Base-by-base conservation (phyloP, 1,140 invertebrate species). In the Cyphomyrmex costatus region DNA sequence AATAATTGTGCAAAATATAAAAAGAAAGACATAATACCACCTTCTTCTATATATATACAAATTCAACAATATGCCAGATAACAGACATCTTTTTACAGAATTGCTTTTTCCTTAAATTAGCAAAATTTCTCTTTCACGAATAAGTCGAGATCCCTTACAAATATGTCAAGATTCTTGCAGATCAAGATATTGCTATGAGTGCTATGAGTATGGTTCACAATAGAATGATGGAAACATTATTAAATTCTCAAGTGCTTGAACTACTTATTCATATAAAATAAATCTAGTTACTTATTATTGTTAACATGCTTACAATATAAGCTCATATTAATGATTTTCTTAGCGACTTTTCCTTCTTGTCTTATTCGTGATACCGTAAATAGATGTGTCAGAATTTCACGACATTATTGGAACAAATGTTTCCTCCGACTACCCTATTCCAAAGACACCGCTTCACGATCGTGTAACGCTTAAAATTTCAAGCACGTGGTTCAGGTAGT, bases 351-450 rank as follows among this genome's bases (percentile, higher is more conserved):
- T 65, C 12, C 27, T 49, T 65, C 21, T 65, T 66, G 14, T 2
- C 6, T 42, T 21, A 16, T 66, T 79, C 8, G 7, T 51, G 7
- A 51, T 21, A 2, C 66, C n/a, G n/a, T 14, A n/a, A 53, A 53
- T 56, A 65, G 24, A 21, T 21, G 21, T 24, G 24, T 78, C 58
- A 63, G 24, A 8, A 10, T 63, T 78, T 46, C 19, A 12, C 24
- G 70, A 65, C 21, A 56, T 30, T 74, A 56, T 33, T 56, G 30
- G 49, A 30, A 78, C 60, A 68, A 36, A n/a, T 63, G 49, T 60
- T 79, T 60, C 36, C 24, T 68, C 46, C 56, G 46, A 46, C 56
- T 85, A n/a, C 36, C 24, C 56, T 78, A 85, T 87, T 53, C 63
- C 58, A 53, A 49, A 77, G 8, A 58, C 27, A 58, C 36, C 12